These are phyloP conservation scores for Varanus salvator DNA, from an alignment of 2,113 vertebrate species.

Conservation along the genomic window DNA sequence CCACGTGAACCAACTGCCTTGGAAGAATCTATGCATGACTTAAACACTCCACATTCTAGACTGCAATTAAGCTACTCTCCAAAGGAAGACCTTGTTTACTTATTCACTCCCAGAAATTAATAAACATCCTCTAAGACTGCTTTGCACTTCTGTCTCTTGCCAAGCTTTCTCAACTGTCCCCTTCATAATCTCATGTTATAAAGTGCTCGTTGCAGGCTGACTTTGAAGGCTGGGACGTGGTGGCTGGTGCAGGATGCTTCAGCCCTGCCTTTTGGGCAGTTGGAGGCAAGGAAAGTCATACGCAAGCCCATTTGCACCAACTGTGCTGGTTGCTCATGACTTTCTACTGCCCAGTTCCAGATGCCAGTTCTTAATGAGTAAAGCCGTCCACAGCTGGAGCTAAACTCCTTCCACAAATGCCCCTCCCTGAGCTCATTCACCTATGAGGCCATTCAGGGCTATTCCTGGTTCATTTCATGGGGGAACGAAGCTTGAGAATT, in stretches of 20 bases:
- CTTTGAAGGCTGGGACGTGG: background rate
- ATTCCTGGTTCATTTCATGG: background rate
- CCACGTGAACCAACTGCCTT: background rate
- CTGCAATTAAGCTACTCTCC: background rate
- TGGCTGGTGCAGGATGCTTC: background rate
- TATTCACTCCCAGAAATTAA: background rate
- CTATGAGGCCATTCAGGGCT: background rate
- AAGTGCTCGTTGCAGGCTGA: background rate
- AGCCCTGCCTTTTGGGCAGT: background rate
- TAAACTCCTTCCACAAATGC: background rate
- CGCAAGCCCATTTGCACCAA: background rate
- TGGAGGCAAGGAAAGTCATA: background rate
- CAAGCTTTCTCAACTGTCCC: background rate
- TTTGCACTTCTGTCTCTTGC: background rate
- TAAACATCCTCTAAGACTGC: background rate
- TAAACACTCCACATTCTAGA: background rate
- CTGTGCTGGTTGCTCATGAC: background rate
- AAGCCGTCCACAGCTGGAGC: background rate
- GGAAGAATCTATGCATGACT: background rate
- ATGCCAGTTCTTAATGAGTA: background rate
- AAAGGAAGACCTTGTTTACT: background rate
- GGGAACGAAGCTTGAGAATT: background rate
- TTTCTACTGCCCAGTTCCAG: background rate
- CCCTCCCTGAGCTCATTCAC: background rate
- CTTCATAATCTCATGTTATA: background rate